Base-by-base conservation (phyloP, 2,113 vertebrate genomes). In the Lanius collurio region DNA sequence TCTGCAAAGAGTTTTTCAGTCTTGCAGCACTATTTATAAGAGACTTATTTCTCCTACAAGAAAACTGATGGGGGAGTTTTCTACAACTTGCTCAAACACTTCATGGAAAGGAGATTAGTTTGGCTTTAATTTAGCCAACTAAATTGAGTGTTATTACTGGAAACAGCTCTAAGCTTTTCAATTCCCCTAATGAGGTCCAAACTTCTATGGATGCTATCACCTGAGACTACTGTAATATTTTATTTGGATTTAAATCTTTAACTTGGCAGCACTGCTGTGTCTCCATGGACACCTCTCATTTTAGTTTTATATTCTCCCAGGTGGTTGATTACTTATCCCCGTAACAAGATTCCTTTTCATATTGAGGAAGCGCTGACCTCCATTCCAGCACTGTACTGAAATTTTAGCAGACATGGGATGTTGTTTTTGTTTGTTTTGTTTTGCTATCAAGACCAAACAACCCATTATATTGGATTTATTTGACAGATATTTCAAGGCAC, bases 181-280 rank as follows among this genome's bases (percentile, higher is more conserved):
- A 97, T 97, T 98, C 93, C 89, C 94, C 91, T 97, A 96, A 97
- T 95, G 88, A 85, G 91, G 92, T 97, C 90, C 94, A 97, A 97
- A 87, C 57, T 90, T 95, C 94, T 88, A 96, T 94, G 90, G 95
- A 97, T 96, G 95, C 95, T 97, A 96, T 96, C 97, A 96, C 94
- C 91, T 97, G 97, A 97, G 96, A 97, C 94, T 93, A 96, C 93
- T 94, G 93, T 95, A 95, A 97, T 95, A 95, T 97, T 97, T 97
- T 97, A 95, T 97, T 97, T 97, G 89, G 94, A 96, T 87, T 96
- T 65, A 95, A 89, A 93, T 86, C 95, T 96, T 90, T 89, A 74
- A 94, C 62, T 95, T 95, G 96, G 86, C 87, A 97, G 95, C 55
- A 55, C 87, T 91, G 71, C 79, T 92, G 37, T 4, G 84, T 95